phyloP scores from a whole-genome alignment of 2,797 vertebrate species.

The Halcyon leucocephala region DNA sequence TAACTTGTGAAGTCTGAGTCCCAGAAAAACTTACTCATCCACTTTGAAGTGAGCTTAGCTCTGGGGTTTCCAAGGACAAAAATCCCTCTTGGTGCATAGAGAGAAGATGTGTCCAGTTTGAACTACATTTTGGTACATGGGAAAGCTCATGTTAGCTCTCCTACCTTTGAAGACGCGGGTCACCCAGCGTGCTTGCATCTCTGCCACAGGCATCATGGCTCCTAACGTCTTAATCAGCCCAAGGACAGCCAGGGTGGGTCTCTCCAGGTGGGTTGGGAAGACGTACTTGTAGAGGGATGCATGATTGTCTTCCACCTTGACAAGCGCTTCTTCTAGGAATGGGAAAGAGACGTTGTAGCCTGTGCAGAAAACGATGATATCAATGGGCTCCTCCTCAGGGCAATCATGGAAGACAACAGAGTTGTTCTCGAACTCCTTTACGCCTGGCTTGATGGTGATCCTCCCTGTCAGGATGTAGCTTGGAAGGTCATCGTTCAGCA shows the following conservation, averaged over 20 bases:
- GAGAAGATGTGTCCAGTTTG: rapidly evolving
- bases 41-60: neutral
- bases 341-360: slow-evolving; percentile 84
- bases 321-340: slow-evolving; percentile 80
- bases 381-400: slow-evolving; percentile 78
- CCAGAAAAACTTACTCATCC: neutral
- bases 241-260: slow-evolving; percentile 82
- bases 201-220: slow-evolving; percentile 73
- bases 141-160: neutral
- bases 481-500: slow-evolving; percentile 85
- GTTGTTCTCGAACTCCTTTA: slow-evolving; percentile 81
- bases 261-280: slow-evolving; percentile 79
- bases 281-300: slow-evolving; percentile 83
- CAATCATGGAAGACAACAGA: slow-evolving; percentile 79
- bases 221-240: slow-evolving; percentile 80
- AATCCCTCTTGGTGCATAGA: neutral
- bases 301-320: slow-evolving; percentile 77
- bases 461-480: slow-evolving; percentile 82
- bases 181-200: slow-evolving; percentile 84
- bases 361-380: slow-evolving; percentile 83
- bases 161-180: slow-evolving; percentile 85
- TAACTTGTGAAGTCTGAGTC: neutral
- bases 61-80: neutral
- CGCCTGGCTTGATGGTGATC: slow-evolving; percentile 78
- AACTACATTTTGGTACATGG: neutral